Conservation (phyloP, 1,140 invertebrate species). For the Drosophila subobscura region DNA sequence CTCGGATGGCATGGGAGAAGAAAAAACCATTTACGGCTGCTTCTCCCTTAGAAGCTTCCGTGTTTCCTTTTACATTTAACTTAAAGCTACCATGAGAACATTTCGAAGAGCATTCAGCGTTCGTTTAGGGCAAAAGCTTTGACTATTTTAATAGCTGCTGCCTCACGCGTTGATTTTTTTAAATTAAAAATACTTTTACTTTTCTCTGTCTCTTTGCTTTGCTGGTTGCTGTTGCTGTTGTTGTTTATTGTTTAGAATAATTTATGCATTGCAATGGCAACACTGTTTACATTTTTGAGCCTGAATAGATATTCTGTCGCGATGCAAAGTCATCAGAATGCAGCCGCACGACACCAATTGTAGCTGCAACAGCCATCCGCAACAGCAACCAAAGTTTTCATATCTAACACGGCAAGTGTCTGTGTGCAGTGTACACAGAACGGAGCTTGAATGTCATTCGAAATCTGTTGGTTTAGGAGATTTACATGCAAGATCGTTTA, state of each 20-base stretch:
- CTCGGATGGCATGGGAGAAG: not conserved
- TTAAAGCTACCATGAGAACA: not conserved
- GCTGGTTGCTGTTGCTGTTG: too few relatives aligned
- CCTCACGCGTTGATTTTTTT: constrained; percentile 13
- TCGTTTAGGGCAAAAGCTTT: not conserved
- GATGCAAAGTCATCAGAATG: constrained; percentile 43
- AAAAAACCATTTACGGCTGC: constrained; percentile 36
- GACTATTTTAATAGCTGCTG: constrained; percentile 23
- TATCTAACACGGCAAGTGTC: too few relatives aligned
- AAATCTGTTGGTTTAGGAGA: too few relatives aligned
- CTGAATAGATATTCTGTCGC: constrained; percentile 34
- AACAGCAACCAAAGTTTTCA: not conserved
- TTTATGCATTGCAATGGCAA: constrained; percentile 39
- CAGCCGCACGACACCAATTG: constrained; percentile 30
- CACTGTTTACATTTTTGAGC: constrained; percentile 26
- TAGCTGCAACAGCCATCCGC: not conserved
- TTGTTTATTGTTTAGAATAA: constrained; percentile 29
- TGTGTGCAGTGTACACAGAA: too few relatives aligned
- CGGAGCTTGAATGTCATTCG: too few relatives aligned
- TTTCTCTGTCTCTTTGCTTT: constrained; percentile 7
- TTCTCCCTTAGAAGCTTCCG: constrained; percentile 25
- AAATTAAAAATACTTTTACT: constrained; percentile 48
- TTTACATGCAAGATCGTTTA: too few relatives aligned
- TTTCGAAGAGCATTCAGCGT: constrained; percentile 10
- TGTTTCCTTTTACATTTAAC: too few relatives aligned